phyloP scores from a whole-genome alignment of 2,113 vertebrate species.

The Laticauda colubrina region DNA sequence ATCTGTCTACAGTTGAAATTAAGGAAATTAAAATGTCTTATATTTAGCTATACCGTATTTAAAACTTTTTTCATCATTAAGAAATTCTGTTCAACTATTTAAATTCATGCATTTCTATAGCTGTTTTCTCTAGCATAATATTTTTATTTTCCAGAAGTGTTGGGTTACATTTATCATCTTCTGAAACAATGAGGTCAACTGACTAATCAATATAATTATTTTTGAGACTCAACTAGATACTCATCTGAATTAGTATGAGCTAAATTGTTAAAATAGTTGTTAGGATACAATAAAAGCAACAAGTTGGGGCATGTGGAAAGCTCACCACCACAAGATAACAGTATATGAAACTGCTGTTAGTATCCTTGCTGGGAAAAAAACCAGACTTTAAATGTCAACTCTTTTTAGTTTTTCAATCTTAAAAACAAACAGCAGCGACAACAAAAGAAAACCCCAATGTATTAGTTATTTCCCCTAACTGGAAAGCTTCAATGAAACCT shows the following conservation, averaged over 20 bases:
- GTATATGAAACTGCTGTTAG: neutral
- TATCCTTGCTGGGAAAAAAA: neutral
- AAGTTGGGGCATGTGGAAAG: neutral
- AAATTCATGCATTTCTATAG: neutral
- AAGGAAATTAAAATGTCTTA: neutral
- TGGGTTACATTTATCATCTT: neutral
- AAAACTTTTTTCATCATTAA: neutral
- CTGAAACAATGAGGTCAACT: neutral
- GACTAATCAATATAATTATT: neutral
- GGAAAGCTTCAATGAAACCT: neutral
- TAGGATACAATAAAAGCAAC: neutral
- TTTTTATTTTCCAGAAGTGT: neutral
- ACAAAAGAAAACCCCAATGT: neutral
- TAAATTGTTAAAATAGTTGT: neutral
- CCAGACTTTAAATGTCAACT: neutral
- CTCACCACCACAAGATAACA: neutral
- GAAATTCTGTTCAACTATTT: neutral
- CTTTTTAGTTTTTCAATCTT: neutral
- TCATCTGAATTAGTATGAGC: neutral
- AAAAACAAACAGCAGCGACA: neutral
- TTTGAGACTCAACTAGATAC: neutral
- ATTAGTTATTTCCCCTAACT: slow-evolving; percentile 36
- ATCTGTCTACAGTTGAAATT: neutral
- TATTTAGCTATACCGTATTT: no score
- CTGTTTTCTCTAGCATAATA: neutral